Conservation (phyloP, 2,888 invertebrate genomes). For the Conistra vaccinii region DNA sequence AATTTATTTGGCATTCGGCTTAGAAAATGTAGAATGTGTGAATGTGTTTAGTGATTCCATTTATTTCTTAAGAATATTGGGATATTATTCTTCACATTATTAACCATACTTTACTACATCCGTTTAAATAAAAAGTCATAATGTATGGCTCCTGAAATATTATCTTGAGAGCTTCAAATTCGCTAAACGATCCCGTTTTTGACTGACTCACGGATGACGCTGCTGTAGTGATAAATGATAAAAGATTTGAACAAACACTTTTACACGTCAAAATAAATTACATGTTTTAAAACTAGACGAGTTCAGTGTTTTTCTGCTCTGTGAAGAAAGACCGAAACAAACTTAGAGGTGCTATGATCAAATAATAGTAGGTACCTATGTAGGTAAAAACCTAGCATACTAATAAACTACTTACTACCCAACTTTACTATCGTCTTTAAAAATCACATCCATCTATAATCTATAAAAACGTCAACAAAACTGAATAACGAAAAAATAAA, state of each 20-base stretch:
- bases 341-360: neutral
- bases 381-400: too few relatives aligned
- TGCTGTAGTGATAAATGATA: neutral
- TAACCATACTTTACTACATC: neutral
- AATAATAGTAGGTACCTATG: neutral
- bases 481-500: slow-evolving; percentile 11
- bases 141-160: neutral
- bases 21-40: slow-evolving; percentile 16
- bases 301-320: too few relatives aligned
- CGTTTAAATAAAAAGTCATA: neutral
- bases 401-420: neutral
- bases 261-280: neutral
- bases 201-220: neutral
- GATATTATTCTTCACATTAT: neutral
- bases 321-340: too few relatives aligned
- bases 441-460: neutral
- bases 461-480: neutral
- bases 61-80: slow-evolving; percentile 1
- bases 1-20: slow-evolving; percentile 29
- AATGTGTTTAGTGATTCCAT: neutral
- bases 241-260: too few relatives aligned
- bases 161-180: too few relatives aligned
- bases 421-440: neutral
- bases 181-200: neutral
- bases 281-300: too few relatives aligned